phyloP scores from a whole-genome alignment of 2,888 invertebrate genomes.

The Eupithecia abbreviata region DNA sequence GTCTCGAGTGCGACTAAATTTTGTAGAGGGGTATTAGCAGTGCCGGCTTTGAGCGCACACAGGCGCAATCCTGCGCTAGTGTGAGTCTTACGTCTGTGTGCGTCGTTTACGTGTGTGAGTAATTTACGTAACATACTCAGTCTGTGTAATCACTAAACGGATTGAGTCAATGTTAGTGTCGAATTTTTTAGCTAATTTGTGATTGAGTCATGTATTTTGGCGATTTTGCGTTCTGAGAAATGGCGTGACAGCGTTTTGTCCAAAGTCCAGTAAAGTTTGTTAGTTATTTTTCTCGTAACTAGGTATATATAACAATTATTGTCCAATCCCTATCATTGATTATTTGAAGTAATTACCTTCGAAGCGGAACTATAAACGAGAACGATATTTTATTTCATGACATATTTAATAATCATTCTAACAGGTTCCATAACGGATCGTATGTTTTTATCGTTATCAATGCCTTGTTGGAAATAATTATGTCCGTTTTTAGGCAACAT shows the following conservation, averaged over 20 bases:
- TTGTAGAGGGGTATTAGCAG: slow-evolving; percentile 80
- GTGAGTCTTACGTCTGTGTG: slow-evolving; percentile 52
- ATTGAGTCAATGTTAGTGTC: slow-evolving; percentile 77
- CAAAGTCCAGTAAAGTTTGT: slow-evolving; percentile 1
- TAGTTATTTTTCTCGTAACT: not conserved
- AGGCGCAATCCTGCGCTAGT: slow-evolving; percentile 46
- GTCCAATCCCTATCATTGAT: not conserved
- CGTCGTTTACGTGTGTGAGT: slow-evolving; percentile 63
- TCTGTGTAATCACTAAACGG: slow-evolving; percentile 74
- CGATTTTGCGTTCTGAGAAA: slow-evolving; percentile 55
- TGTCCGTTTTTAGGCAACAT: slow-evolving; percentile 36
- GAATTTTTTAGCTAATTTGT: slow-evolving; percentile 77
- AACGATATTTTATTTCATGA: not conserved
- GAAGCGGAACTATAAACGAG: not conserved
- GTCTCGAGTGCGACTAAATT: slow-evolving; percentile 78
- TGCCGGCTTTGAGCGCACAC: slow-evolving; percentile 73
- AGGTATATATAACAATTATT: not conserved
- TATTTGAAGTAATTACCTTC: not conserved
- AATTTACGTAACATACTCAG: slow-evolving; percentile 76
- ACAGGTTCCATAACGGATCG: not conserved
- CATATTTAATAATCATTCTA: not conserved
- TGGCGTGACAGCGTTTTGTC: slow-evolving; percentile 36
- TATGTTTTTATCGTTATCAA: not conserved
- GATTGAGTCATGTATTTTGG: slow-evolving; percentile 79
- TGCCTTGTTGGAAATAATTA: not conserved